Base-by-base conservation (phyloP, 2,888 invertebrate genomes). In the Xanthia togata region DNA sequence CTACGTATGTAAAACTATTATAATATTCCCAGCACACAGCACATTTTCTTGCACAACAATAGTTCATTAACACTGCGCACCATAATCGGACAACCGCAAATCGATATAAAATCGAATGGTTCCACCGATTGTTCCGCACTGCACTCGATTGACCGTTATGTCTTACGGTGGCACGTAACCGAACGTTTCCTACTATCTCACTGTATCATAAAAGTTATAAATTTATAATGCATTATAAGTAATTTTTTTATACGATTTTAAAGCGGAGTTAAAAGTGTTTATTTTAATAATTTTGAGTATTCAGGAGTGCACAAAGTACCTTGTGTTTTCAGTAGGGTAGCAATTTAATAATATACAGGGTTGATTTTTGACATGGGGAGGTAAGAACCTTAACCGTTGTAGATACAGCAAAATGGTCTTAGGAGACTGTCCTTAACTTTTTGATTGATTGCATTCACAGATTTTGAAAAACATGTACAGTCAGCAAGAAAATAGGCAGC, bases 21-120 rank as follows among this genome's bases (percentile, higher is more conserved):
- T 31, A 79, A 38, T 63, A 76, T 44, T 41, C 31, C 41, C 5
- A 50, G 2, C n/a, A 59, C 62, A 31, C 35, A 55, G 62, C 12
- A 47, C 67, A 70, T 69, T 81, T 69, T 62, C 71, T 74, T 65
- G 41, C 47, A 64, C 73, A 84, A 82, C 76, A 84, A 85, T 87
- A 84, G 81, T 78, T 85, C 85, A 78, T 81, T 84, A 84, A 41
- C 72, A 76, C 75, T 41, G 59, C 26, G n/a, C 73, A 50, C 75
- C 63, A 78, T 83, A 72, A 70, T 77, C 74, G 71, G 44, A 47
- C 69, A 70, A 82, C 88, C 88, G 74, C 88, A 88, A 88, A 85
- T 88, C 80, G 87, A 79, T 85, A 78, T 63, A 86, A 84, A 73
- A 60, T 83, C 82, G 86, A 82, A 82, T 80, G 60, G 79, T 78